Conservation (phyloP, 2,797 vertebrate genomes). For the Urophycis tenuis region DNA sequence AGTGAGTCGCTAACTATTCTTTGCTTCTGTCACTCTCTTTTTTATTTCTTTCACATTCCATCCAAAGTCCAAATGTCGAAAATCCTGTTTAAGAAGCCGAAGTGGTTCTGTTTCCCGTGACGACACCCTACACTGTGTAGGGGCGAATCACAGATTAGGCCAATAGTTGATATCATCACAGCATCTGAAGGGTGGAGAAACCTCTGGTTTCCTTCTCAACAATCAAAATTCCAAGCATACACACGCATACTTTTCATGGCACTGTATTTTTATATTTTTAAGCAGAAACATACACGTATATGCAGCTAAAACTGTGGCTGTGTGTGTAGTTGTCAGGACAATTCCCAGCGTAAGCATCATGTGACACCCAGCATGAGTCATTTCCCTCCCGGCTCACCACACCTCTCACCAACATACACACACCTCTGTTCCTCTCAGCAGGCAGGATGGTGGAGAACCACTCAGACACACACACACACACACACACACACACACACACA, state of each 20-base stretch:
- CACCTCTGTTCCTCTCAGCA: too few relatives aligned
- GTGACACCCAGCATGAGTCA: neutral
- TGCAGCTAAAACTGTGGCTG: constrained; percentile 2
- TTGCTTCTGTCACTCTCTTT: neutral
- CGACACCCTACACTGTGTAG: constrained; percentile 17
- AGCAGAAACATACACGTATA: constrained; percentile 25
- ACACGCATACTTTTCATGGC: constrained; percentile 37
- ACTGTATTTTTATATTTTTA: constrained; percentile 56
- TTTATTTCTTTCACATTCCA: neutral
- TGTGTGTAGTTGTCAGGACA: too few relatives aligned
- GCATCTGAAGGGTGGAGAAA: constrained; percentile 65
- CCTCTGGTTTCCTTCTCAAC: constrained; percentile 67
- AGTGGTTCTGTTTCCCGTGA: neutral
- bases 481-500: constrained; percentile 65
- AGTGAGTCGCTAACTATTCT: neutral
- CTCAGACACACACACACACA: constrained; percentile 3
- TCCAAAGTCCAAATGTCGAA: neutral
- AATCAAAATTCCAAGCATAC: constrained; percentile 20
- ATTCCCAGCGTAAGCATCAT: neutral
- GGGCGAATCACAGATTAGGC: constrained; percentile 50
- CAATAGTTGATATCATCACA: constrained; percentile 66
- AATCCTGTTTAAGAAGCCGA: too few relatives aligned
- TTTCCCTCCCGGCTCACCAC: neutral
- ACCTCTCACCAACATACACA: constrained; percentile 15
- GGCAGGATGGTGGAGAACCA: too few relatives aligned